Evolutionary conservation across 1,140 invertebrate genomes (phyloP).

Genomic region (Macrotrachela quadricornifera): DNA sequence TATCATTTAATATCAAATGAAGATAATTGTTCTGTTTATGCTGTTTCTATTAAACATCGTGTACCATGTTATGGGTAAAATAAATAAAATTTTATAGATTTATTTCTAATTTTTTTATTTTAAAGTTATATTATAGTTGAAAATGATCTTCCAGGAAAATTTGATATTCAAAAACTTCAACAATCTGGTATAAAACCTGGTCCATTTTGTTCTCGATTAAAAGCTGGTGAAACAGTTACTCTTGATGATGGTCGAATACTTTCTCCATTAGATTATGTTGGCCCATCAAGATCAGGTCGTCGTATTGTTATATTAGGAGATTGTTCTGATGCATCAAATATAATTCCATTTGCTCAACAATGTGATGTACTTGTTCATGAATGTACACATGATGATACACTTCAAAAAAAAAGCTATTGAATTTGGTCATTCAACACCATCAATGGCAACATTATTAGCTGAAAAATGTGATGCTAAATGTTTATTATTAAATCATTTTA

Average conservation of each 20-base stretch:
- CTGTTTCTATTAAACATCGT: constrained; percentile 25
- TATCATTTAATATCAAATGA: constrained; percentile 22
- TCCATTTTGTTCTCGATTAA: constrained; percentile 25
- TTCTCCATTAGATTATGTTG: not conserved
- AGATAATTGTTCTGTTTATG: constrained; percentile 13
- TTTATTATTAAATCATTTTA: constrained; percentile 31
- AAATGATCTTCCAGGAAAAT: constrained; percentile 11
- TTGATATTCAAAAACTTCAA: constrained; percentile 20
- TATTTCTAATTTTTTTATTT: constrained; percentile 12
- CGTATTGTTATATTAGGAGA: constrained; percentile 30
- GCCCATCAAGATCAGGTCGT: constrained; percentile 16
- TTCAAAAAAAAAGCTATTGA: constrained; percentile 23
- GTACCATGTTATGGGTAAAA: constrained; percentile 30
- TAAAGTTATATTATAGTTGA: not conserved
- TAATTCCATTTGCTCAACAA: constrained; percentile 18
- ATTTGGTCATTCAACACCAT: constrained; percentile 33
- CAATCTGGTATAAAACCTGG: constrained; percentile 23
- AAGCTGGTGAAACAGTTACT: constrained; percentile 21
- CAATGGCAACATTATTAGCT: constrained; percentile 28
- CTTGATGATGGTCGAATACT: constrained; percentile 16
- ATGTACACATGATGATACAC: constrained; percentile 26
- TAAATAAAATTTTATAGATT: constrained; percentile 20
- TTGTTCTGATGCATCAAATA: constrained; percentile 20
- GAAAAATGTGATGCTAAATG: constrained; percentile 17
- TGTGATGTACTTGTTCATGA: constrained; percentile 32